Base-by-base conservation (phyloP, 2,888 invertebrate species). In the Zelleria hepariella region DNA sequence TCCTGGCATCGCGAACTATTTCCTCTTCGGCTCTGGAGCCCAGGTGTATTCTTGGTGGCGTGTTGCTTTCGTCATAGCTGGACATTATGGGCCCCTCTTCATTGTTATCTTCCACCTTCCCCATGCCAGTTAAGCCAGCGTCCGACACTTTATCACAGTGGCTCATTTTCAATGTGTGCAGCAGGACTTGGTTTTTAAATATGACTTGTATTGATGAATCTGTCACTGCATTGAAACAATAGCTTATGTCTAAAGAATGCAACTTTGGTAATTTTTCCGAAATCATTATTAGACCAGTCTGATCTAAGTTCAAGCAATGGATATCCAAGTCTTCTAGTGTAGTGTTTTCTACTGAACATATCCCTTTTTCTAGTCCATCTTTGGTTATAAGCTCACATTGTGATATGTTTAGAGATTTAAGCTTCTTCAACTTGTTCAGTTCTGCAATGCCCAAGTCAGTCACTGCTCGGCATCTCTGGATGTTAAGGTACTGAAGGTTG, bases 161-260 rank as follows among this genome's bases (percentile, higher is more conserved):
- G 65, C 92, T 91, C 61, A 95, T 76, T 61, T 91, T 91, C 53
- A 95, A 84, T 23, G 82, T 89, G 49, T 91, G 85, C 51, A 95
- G 79, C 64, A 85, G 77, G 18, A 89, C 73, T 67, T 94, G 89
- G 67, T 93, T 90, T 66, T 91, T 90, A 62, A 94, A 92, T 64
- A 95, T 90, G 51, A 90, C 91, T 81, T 94, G 92, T 58, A 94
- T 84, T 20, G 91, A 91, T 61, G 86, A 86, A 70, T 94, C 93
- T 3, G 93, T 93, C 0, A 94, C 91, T n/a, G 91, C 92, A 79
- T 91, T 92, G 65, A 92, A 91, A 71, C 94, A 94, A 65, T 91
- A 92, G 61, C 92, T 92, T 54, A 94, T 72, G 71, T 94, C 92
- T 23, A 95, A 80, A 23, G 86, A 76, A 0, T 80, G 86, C 52